Base-by-base conservation (phyloP, 2,888 invertebrate genomes). In the Himalopsyche japonica region DNA sequence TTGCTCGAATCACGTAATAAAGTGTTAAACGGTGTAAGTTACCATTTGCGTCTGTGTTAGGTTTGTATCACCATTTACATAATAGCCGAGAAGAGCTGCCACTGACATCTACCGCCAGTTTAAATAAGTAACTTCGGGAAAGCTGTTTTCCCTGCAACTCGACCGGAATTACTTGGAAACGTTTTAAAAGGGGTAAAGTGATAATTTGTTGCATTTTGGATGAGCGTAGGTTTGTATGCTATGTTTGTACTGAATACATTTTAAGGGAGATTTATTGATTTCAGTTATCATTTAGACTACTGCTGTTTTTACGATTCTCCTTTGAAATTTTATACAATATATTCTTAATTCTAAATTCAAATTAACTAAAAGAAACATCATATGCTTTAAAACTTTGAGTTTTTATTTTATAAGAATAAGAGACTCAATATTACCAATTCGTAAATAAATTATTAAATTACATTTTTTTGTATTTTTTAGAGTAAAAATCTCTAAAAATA, bases 51-150 rank as follows among this genome's bases (percentile, higher is more conserved):
- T 76, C 81, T 30, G 81, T 37, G 24, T 43, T 70, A 70, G 43
- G 37, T 43, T 18, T 64, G 82, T 43, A 79, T 84, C 70, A 37
- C 48, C 79, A 84, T 84, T 82, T 84, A 49, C 84, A 84, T 84
- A 82, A 84, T 84, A 49, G 84, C 79, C 82, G 76, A 64, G 57
- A 76, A 80, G 82, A 80, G 80, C 85, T 85, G 85, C 27, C 85
- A 18, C 83, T 83, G 85, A 83, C 85, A 85, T 83, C 81, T 77
- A 43, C 78, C 80, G 85, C 76, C 83, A 81, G 85, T 79, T 83
- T 82, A 85, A 80, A 77, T 78, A 83, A 83, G 76, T 79, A 84
- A 84, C 76, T 76, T 81, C 24, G 57, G 57, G 57, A 57, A 57
- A 57, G 57, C 43, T 24, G 43, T 79, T 27, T 79, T 79, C 79